Evolutionary conservation across 2,113 vertebrate species (phyloP), one percentile per base, ranked within the genome.

Genomic region (Anguilla rostrata): DNA sequence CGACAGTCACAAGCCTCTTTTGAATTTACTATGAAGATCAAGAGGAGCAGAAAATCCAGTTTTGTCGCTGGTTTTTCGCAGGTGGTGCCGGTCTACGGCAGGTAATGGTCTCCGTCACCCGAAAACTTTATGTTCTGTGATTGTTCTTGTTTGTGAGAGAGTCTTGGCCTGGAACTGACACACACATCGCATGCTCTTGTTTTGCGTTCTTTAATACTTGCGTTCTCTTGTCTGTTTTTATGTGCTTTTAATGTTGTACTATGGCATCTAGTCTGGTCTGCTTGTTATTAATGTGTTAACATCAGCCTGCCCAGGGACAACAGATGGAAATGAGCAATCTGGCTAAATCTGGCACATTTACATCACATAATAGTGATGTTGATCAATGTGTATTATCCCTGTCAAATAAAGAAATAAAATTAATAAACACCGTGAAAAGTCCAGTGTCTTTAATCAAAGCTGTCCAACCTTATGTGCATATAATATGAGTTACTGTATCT

Each of bases 1-100:
- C n/a, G 81, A 43, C n/a, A n/a, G 11, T n/a, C 22, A 11, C 26
- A 16, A 29, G 81, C 11, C 41, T 49, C 39, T n/a, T 53, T 43
- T 29, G 26, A 29, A 5, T n/a, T 56, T 34, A 53, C 26, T 43
- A 82, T 82, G 81, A 82, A 82, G 81, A 56, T 82, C 53, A 82
- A 82, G 43, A 82, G 46, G n/a, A 53, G 26, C 3, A 11, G n/a
- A 29, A 82, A 82, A 56, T 56, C 81, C 22, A 12, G 8, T 43
- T 82, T 82, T 2, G 9, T 1, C 20, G 11, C 43, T 16, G 39
- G 15, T 56, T 53, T 53, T 34, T 14, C 81, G 2, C 81, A 82
- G 81, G 43, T 12, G 22, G 22, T n/a, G 15, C 3, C 46, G 26
- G 7, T n/a, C 14, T 82, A 34, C 34, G n/a, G 49, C 46, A 82